Conservation (phyloP, 2,888 invertebrate species). For the Kryphioiulus occultus region DNA sequence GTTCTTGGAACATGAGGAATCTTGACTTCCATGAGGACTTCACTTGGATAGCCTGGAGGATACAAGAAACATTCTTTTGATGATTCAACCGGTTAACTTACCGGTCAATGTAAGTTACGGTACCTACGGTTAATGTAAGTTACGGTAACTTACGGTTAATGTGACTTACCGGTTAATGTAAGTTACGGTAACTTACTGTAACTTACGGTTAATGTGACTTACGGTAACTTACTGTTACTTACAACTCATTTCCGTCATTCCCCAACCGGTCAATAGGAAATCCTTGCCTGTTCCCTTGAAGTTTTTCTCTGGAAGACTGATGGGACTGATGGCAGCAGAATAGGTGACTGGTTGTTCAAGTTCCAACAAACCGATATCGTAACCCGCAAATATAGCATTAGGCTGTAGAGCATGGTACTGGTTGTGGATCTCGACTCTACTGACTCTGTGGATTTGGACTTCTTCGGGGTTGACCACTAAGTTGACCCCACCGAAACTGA, state of each 20-base stretch:
- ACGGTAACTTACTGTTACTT: no score
- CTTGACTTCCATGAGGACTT: not conserved
- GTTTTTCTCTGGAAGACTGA: not conserved
- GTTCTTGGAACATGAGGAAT: not conserved
- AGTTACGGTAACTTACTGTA: no score
- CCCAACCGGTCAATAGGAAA: not conserved
- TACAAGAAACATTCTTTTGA: no score
- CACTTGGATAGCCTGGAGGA: not conserved
- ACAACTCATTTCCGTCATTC: not conserved
- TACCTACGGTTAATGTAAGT: no score
- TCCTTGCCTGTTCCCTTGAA: not conserved
- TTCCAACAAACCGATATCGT: not conserved
- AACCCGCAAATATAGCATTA: not conserved
- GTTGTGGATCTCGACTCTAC: not conserved
- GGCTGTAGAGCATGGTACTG: not conserved
- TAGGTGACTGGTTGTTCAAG: not conserved
- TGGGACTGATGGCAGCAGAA: not conserved
- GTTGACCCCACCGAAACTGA: not conserved
- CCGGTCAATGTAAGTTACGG: no score
- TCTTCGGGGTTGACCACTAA: not conserved
- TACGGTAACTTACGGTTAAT: no score
- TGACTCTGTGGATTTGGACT: not conserved
- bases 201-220: no score
- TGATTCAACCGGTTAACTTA: no score
- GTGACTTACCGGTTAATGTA: no score